Percentiles rank a stretch among this genome's conserved stretches.
phyloP scores from a whole-genome alignment of 2,113 vertebrate genomes.

The Cryptotis parvus region DNA sequence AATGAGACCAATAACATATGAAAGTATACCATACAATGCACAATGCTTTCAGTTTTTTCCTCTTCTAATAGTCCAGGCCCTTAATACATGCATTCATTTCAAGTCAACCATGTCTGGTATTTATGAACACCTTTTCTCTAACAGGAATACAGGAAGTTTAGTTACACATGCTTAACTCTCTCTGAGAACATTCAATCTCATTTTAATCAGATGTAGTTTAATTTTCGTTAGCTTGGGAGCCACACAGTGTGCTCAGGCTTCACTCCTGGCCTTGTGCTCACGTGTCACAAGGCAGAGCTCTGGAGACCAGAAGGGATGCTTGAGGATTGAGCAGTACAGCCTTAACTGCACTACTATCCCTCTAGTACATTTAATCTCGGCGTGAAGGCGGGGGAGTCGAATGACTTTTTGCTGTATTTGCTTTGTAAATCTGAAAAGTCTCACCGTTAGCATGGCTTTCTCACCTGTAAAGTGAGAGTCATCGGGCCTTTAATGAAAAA shows the following conservation, averaged over 20 bases:
- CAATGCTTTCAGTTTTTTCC: too few species aligned
- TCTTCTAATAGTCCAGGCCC: not conserved
- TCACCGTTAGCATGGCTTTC: not conserved
- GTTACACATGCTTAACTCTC: not conserved
- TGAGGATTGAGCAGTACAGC: too few species aligned
- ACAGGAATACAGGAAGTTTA: not conserved
- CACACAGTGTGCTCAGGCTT: too few species aligned
- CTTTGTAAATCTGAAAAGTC: not conserved
- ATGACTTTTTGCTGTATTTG: not conserved
- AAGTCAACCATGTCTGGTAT: not conserved
- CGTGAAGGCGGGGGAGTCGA: not conserved
- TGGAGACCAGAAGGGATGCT: too few species aligned
- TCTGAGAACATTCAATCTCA: not conserved
- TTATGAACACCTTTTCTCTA: not conserved
- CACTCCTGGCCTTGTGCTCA: too few species aligned
- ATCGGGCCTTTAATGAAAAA: too few species aligned
- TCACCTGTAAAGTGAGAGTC: not conserved
- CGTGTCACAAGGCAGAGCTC: too few species aligned
- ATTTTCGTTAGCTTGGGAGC: too few species aligned
- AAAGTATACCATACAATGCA: not conserved
- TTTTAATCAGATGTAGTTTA: too few species aligned
- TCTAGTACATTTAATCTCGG: not conserved
- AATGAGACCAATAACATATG: not conserved
- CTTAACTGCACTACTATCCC: too few species aligned
- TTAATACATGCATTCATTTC: not conserved